phyloP scores from a whole-genome alignment of 2,888 invertebrate genomes.

The Scaptomyza polygonia region DNA sequence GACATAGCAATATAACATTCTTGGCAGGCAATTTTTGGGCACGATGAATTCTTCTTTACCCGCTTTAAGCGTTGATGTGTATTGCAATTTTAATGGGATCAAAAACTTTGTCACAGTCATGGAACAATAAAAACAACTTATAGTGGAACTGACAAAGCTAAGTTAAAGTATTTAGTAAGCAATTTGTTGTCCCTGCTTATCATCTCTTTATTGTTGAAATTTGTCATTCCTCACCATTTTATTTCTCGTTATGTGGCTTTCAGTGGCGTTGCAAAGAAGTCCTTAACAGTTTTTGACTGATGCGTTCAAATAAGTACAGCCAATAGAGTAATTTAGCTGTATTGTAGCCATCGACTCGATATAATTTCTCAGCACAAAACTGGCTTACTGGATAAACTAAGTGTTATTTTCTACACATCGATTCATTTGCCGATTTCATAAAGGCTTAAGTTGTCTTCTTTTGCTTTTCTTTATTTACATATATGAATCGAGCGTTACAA shows the following conservation, averaged over 20 bases:
- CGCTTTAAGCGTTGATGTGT: conserved; percentile 17
- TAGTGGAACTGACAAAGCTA: conserved; percentile 31
- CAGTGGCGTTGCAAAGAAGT: neutral
- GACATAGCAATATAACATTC: neutral
- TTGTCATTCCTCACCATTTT: conserved; percentile 7
- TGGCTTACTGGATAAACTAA: neutral
- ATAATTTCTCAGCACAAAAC: neutral
- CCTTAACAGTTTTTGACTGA: conserved; percentile 25
- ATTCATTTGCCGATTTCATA: neutral
- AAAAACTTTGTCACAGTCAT: conserved; percentile 20
- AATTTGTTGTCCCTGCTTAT: conserved; percentile 32
- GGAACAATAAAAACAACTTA: conserved; percentile 3
- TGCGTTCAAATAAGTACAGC: conserved; percentile 13
- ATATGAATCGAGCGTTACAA: too few species aligned
- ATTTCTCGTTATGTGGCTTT: conserved; percentile 3
- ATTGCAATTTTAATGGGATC: conserved; percentile 30
- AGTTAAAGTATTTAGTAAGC: conserved; percentile 41
- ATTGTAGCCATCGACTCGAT: neutral
- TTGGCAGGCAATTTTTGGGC: conserved; percentile 38
- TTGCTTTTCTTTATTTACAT: too few species aligned
- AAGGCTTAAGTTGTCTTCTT: too few species aligned
- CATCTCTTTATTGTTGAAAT: conserved; percentile 32
- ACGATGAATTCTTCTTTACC: conserved; percentile 13
- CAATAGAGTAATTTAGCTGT: neutral
- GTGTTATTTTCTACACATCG: neutral